Percentiles rank a stretch among this genome's conserved stretches.
Conservation (phyloP, 2,888 invertebrate genomes). For the Megalurothrips usitatus region DNA sequence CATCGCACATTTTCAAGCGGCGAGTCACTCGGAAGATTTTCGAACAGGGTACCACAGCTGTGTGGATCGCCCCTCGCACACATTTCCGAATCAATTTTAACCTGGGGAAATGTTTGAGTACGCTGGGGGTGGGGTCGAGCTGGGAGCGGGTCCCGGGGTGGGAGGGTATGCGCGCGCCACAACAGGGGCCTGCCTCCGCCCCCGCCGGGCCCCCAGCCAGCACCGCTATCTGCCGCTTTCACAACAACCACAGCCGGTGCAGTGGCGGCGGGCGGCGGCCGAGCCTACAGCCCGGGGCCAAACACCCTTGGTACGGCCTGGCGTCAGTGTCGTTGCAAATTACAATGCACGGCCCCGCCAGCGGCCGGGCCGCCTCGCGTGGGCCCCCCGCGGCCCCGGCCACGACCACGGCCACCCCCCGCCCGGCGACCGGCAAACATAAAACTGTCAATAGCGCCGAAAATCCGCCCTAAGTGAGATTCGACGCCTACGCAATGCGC, state of each 20-base stretch:
- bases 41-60: no score
- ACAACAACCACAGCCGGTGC: no score
- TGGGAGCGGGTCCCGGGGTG: neutral
- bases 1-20: no score
- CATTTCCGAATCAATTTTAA: no score
- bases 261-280: neutral
- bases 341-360: constrained; percentile 2
- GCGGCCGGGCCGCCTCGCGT: neutral
- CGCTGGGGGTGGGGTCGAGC: no score
- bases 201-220: neutral
- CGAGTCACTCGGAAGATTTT: no score
- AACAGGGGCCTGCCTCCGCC: neutral
- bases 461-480: neutral
- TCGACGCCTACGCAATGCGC: neutral
- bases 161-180: neutral
- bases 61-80: no score
- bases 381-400: neutral
- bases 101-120: no score
- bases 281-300: neutral
- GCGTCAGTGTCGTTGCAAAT: neutral
- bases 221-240: neutral
- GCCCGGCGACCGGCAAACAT: neutral
- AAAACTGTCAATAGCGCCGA: neutral
- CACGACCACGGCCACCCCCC: neutral
- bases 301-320: neutral